Percentiles rank a stretch among this genome's conserved stretches.
Conservation (phyloP, 2,797 vertebrate genomes). For the Miichthys miiuy region DNA sequence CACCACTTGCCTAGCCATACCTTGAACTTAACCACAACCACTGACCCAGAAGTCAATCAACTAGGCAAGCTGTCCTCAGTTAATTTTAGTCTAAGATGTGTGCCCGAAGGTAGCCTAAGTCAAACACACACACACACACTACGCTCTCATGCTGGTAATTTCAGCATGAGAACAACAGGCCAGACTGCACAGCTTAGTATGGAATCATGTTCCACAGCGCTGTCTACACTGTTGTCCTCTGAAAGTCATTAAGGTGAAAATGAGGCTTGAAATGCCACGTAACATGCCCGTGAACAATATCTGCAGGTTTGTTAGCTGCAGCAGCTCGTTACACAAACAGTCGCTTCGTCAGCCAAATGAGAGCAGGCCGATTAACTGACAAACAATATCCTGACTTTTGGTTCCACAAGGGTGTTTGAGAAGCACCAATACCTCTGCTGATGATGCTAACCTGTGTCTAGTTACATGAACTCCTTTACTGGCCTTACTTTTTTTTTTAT, state of each 20-base stretch:
- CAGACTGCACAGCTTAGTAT: background rate
- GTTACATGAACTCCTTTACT: background rate
- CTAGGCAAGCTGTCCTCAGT: no score
- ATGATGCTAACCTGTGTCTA: background rate
- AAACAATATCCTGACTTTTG: background rate
- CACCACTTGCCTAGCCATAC: no score
- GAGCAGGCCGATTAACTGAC: conserved; percentile 7
- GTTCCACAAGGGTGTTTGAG: background rate
- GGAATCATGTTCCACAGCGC: conserved; percentile 24
- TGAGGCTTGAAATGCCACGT: conserved; percentile 49
- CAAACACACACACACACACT: no score
- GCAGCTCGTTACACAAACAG: conserved; percentile 33
- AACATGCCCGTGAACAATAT: conserved; percentile 43
- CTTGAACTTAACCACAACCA: no score
- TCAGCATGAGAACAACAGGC: background rate
- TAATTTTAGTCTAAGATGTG: no score
- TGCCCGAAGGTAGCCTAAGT: no score
- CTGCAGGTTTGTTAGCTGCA: conserved; percentile 31
- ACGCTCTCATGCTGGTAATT: background rate
- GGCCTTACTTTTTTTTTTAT: no score
- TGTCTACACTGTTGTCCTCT: conserved; percentile 29
- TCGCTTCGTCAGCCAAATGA: conserved; percentile 31
- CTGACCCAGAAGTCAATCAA: no score
- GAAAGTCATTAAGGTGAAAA: conserved; percentile 50
- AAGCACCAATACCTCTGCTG: background rate